Evolutionary conservation across 2,797 vertebrate genomes (phyloP).

Genomic region (Ptychobarbus kaznakovi): DNA sequence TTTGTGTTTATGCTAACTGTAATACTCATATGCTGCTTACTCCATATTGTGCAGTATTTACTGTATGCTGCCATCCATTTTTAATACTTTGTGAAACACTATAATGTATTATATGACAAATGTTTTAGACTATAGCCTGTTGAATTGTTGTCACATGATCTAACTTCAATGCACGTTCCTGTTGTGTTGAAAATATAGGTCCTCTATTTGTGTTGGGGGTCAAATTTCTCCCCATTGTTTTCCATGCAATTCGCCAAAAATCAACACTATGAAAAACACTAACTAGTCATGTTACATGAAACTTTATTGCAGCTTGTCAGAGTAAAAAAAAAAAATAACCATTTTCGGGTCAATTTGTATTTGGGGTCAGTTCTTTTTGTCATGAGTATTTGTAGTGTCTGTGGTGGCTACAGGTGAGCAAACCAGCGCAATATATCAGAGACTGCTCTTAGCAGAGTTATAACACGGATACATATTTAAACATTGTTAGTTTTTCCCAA

Average conservation of each 20-base stretch:
- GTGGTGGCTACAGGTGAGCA: not conserved
- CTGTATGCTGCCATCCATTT: not conserved
- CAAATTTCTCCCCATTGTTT: not conserved
- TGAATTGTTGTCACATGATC: conserved; percentile 4
- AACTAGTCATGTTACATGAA: not conserved
- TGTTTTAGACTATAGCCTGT: not conserved
- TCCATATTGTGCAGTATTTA: not conserved
- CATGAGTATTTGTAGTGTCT: not conserved
- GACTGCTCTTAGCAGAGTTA: not conserved
- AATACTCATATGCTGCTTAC: not conserved
- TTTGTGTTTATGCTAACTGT: not conserved
- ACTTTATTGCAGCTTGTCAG: not conserved
- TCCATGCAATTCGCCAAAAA: not conserved
- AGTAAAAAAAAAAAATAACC: not conserved
- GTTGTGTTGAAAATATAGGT: not conserved
- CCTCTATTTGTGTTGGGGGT: not conserved
- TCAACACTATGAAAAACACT: not conserved
- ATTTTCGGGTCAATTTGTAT: not conserved
- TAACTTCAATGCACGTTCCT: not conserved
- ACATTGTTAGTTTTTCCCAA: not conserved
- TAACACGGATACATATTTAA: not conserved
- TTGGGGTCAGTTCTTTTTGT: not conserved
- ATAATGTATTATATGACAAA: not conserved
- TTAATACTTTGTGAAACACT: conserved; percentile 4
- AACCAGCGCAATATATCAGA: not conserved